Percentiles rank a stretch among this genome's conserved stretches.
Evolutionary conservation across 1,140 invertebrate species (phyloP).

Genomic region (Sinella curviseta): DNA sequence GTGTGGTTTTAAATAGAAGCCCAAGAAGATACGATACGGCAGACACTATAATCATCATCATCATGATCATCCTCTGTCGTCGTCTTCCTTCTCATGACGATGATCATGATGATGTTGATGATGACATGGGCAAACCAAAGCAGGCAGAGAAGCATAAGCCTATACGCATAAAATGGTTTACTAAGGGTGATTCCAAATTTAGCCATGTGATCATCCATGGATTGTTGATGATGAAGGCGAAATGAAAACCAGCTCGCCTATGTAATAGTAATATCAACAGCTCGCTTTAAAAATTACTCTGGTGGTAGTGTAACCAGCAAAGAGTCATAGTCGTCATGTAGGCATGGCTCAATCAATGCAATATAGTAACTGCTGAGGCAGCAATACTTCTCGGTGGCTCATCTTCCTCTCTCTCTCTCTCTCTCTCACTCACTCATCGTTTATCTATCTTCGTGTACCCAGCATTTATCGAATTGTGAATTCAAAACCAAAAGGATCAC

Average conservation of each 20-base stretch:
- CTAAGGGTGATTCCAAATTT: slow-evolving; percentile 38
- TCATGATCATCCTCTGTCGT: background rate
- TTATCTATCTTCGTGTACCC: background rate
- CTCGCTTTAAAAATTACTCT: background rate
- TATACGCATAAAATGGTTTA: slow-evolving; percentile 9
- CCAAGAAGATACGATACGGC: background rate
- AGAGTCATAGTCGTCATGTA: too few relatives aligned
- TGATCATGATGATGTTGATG: background rate
- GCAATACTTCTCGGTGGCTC: background rate
- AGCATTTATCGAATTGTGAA: background rate
- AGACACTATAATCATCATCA: background rate
- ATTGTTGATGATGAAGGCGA: slow-evolving; percentile 18
- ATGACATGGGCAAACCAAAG: background rate
- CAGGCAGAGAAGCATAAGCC: background rate
- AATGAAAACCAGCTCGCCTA: slow-evolving; percentile 15
- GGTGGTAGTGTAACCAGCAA: background rate
- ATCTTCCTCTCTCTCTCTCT: background rate
- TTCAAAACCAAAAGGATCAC: too few relatives aligned
- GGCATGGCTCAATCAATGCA: background rate
- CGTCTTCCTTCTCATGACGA: background rate
- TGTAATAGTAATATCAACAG: background rate
- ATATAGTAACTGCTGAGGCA: background rate
- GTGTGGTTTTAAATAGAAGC: background rate
- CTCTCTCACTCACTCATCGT: background rate
- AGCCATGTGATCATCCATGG: slow-evolving; percentile 43